Evolutionary conservation across 2,797 vertebrate species (phyloP).

Genomic region (Natrix natrix): DNA sequence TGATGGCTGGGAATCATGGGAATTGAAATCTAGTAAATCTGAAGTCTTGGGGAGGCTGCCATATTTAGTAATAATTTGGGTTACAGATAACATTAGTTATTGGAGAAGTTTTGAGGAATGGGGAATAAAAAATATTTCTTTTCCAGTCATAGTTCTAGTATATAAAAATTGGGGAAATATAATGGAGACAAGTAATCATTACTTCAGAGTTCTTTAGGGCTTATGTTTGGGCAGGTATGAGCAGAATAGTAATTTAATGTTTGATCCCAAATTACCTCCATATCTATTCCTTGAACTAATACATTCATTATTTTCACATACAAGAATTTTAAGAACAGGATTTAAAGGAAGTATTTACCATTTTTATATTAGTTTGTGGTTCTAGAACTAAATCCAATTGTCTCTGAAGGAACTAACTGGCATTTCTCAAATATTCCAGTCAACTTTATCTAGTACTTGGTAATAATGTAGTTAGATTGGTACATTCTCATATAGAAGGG

Average conservation of each 20-base stretch:
- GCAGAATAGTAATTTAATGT: not conserved
- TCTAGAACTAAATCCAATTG: not conserved
- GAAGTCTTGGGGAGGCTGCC: not conserved
- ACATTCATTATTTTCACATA: not conserved
- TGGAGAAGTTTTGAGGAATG: not conserved
- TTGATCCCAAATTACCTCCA: not conserved
- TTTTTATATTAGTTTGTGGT: not conserved
- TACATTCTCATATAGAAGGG: not conserved
- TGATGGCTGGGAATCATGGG: not conserved
- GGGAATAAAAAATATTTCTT: not conserved
- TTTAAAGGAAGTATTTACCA: constrained; percentile 3
- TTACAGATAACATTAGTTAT: not conserved
- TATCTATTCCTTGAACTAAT: not conserved
- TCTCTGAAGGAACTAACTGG: not conserved
- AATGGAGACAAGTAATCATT: not conserved
- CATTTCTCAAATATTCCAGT: not conserved
- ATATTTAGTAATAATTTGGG: not conserved
- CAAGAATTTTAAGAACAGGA: not conserved
- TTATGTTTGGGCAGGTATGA: not conserved
- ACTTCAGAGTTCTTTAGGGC: not conserved
- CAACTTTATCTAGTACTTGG: constrained; percentile 22
- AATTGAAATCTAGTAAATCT: not conserved
- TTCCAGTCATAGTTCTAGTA: not conserved
- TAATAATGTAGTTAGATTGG: not conserved
- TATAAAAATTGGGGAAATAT: not conserved